Percentiles rank a stretch among this genome's conserved stretches.
Evolutionary conservation across 2,797 vertebrate species (phyloP).

Genomic region (Myripristis jacobus): DNA sequence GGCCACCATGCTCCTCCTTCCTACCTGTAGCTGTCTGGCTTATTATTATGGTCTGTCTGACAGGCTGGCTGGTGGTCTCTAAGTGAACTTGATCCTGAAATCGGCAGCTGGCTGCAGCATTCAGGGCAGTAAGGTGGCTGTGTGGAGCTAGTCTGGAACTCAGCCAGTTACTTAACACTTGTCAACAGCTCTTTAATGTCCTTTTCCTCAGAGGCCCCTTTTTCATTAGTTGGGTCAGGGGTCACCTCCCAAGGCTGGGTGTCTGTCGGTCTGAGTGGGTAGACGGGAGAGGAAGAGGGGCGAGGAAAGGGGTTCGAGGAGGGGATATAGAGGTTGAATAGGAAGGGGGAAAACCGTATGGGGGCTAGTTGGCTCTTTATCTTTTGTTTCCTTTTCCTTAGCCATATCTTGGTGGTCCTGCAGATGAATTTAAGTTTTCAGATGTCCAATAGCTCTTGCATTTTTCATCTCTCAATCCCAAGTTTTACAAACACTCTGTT

Average conservation of each 20-base stretch:
- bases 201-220: slow-evolving; percentile 75
- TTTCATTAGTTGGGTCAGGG: slow-evolving; percentile 84
- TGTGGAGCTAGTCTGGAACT: slow-evolving; percentile 63
- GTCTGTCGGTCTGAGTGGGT: slow-evolving; percentile 57
- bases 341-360: slow-evolving; percentile 58
- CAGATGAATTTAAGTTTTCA: slow-evolving; percentile 7
- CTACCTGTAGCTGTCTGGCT: slow-evolving; percentile 66
- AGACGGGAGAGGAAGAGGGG: slow-evolving; percentile 60
- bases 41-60: slow-evolving; percentile 78
- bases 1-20: slow-evolving; percentile 42
- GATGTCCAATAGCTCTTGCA: background rate
- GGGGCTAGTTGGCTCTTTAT: slow-evolving; percentile 32
- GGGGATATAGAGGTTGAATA: slow-evolving; percentile 32
- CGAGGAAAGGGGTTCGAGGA: slow-evolving; percentile 39
- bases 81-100: slow-evolving; percentile 82
- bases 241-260: slow-evolving; percentile 62
- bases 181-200: slow-evolving; percentile 82
- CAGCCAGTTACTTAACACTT: slow-evolving; percentile 79
- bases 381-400: slow-evolving; percentile 42
- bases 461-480: background rate
- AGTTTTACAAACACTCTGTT: background rate
- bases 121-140: slow-evolving; percentile 54
- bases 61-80: slow-evolving; percentile 70
- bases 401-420: slow-evolving; percentile 27
- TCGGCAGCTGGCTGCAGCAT: slow-evolving; percentile 64